Percentiles rank a stretch among this genome's conserved stretches.
Evolutionary conservation across 2,888 invertebrate genomes (phyloP).

Genomic region (Antheraea yamamai): DNA sequence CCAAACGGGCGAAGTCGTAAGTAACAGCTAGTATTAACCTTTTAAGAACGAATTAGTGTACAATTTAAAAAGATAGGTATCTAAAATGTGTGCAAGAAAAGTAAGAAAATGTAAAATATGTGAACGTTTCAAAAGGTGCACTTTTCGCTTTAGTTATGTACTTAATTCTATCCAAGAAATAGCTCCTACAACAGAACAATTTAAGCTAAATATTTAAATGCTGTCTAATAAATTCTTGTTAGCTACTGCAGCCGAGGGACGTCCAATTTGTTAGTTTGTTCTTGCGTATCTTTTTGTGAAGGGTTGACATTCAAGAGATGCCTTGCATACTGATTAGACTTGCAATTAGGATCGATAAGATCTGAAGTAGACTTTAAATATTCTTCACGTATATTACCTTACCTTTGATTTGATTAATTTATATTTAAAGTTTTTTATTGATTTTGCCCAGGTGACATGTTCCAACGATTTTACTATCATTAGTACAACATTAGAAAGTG

Average conservation of each 20-base stretch:
- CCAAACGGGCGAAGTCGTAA: too few species aligned
- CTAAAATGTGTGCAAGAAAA: neutral
- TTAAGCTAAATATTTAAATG: slow-evolving; percentile 25
- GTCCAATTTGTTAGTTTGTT: slow-evolving; percentile 40
- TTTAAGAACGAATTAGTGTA: neutral
- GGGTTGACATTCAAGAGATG: slow-evolving; percentile 43
- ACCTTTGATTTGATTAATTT: neutral
- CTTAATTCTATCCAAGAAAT: slow-evolving; percentile 23
- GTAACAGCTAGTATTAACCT: too few species aligned
- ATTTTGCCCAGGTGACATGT: neutral
- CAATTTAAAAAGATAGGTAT: neutral
- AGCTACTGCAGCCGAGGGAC: slow-evolving; percentile 27
- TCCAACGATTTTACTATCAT: neutral
- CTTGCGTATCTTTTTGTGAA: slow-evolving; percentile 36
- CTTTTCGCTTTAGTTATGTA: neutral
- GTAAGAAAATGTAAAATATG: neutral
- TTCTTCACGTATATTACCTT: neutral
- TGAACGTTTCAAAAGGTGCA: neutral
- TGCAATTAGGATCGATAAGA: slow-evolving; percentile 51
- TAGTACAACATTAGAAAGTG: neutral
- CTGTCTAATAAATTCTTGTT: slow-evolving; percentile 30
- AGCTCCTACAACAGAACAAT: slow-evolving; percentile 20
- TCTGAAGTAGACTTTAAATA: slow-evolving; percentile 28
- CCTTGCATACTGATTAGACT: slow-evolving; percentile 52
- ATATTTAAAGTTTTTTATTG: neutral